A percentile compares a stretch with the other conserved stretches of the same genome.
phyloP scores from a whole-genome alignment of 2,113 vertebrate genomes.

The Crocuta crocuta region DNA sequence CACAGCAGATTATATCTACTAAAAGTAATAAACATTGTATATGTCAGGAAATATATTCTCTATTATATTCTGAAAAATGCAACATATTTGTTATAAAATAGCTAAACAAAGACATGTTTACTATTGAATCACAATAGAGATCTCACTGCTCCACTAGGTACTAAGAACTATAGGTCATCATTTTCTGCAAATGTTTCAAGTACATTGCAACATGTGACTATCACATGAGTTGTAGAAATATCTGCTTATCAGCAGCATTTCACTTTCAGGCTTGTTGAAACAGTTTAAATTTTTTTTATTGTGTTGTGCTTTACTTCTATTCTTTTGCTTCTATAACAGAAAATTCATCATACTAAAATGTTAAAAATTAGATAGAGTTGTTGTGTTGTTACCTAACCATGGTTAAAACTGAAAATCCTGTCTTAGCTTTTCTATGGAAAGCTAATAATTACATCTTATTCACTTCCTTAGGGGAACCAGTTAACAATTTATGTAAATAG shows the following conservation, averaged over 20 bases:
- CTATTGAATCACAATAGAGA: background rate
- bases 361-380: background rate
- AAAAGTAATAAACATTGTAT: background rate
- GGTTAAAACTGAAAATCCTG: conserved; percentile 21
- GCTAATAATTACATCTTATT: background rate
- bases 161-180: background rate
- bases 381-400: background rate
- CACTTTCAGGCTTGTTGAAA: background rate
- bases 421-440: background rate
- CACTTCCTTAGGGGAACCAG: background rate
- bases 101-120: background rate
- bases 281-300: background rate
- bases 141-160: background rate
- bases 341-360: background rate
- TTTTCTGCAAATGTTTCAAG: background rate
- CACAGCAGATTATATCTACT: background rate
- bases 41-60: background rate
- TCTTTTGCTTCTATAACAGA: background rate
- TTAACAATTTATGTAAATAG: background rate
- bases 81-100: background rate
- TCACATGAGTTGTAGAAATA: background rate
- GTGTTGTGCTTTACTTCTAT: background rate
- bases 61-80: background rate
- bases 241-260: background rate
- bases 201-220: background rate